Evolutionary conservation across 2,113 vertebrate species (phyloP).

Genomic region (Neomonachus schauinslandi): DNA sequence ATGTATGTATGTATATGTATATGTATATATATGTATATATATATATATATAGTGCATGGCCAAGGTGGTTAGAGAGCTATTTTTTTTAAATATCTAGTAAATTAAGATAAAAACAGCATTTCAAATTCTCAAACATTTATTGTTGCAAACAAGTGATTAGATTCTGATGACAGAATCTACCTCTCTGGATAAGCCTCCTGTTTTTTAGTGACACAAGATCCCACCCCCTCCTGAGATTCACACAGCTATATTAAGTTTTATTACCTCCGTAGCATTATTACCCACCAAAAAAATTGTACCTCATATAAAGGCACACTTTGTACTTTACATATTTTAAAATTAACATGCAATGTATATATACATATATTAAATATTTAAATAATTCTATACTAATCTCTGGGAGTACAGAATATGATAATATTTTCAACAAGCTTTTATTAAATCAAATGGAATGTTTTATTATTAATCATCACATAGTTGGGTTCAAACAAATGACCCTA

Average conservation of each 20-base stretch:
- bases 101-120: slow-evolving; percentile 8
- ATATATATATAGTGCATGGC: neutral
- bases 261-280: neutral
- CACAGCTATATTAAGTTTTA: neutral
- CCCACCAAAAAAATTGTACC: neutral
- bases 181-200: neutral
- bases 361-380: neutral
- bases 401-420: neutral
- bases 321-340: slow-evolving; percentile 41
- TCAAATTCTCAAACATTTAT: neutral
- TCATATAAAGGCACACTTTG: neutral
- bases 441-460: neutral
- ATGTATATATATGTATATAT: neutral
- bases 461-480: neutral
- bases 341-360: neutral
- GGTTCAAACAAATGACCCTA: neutral
- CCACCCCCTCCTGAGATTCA: neutral
- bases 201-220: neutral
- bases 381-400: neutral
- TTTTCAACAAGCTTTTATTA: slow-evolving; percentile 13
- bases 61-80: neutral
- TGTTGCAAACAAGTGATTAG: neutral
- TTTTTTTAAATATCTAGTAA: slow-evolving; percentile 16
- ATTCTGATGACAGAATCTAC: neutral
- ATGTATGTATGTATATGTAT: neutral